Evolutionary conservation across 2,797 vertebrate species (phyloP).

Genomic region (Acestrorhynchus altus): DNA sequence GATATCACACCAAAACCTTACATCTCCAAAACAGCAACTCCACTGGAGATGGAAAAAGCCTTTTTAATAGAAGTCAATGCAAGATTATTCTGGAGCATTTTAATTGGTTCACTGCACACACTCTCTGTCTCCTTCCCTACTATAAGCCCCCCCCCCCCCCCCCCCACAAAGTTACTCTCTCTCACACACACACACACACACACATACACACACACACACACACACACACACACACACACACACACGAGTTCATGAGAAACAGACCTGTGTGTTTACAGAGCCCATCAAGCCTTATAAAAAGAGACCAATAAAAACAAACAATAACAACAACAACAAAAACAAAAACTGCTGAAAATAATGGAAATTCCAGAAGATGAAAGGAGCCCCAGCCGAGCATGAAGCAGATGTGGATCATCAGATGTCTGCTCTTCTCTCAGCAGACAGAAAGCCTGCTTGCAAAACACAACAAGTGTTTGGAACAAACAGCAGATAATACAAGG

Average conservation of each 20-base stretch:
- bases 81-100: no score
- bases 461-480: slow-evolving; percentile 79
- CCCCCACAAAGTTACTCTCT: no score
- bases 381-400: slow-evolving; percentile 56
- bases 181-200: no score
- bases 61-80: no score
- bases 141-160: no score
- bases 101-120: no score
- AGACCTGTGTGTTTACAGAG: slow-evolving; percentile 66
- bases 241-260: slow-evolving; percentile 46
- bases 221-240: slow-evolving; percentile 8
- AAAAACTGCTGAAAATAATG: slow-evolving; percentile 62
- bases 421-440: slow-evolving; percentile 53
- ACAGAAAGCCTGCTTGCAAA: slow-evolving; percentile 69
- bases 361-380: slow-evolving; percentile 69
- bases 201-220: background rate
- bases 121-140: no score
- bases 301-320: slow-evolving; percentile 50
- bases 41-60: no score
- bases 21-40: no score
- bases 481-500: slow-evolving; percentile 81
- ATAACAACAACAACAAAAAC: slow-evolving; percentile 29
- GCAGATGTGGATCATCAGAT: slow-evolving; percentile 68
- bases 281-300: slow-evolving; percentile 47
- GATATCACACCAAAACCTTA: no score